Conservation (phyloP, 2,113 vertebrate species). For the Hemibagrus wyckioides region DNA sequence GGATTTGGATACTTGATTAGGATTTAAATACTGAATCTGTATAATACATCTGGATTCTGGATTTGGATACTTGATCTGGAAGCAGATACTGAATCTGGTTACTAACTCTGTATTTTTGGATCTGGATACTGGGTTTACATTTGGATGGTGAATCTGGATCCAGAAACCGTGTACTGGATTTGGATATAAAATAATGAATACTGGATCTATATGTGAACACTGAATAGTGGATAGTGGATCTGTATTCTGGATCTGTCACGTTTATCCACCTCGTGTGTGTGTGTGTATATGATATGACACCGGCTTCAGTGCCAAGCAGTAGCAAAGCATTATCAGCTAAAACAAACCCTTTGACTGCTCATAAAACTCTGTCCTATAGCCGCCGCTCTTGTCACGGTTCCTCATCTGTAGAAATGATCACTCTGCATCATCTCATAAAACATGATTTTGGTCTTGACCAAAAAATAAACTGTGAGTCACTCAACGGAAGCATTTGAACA, state of each 20-base stretch:
- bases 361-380: background rate
- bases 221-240: too few species aligned
- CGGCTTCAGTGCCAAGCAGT: conserved; percentile 9
- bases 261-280: background rate
- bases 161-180: background rate
- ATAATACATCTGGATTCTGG: background rate
- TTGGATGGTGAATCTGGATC: background rate
- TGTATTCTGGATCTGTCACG: background rate
- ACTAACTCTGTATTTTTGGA: too few species aligned
- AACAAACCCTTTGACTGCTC: conserved; percentile 4
- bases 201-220: background rate
- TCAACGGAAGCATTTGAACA: background rate
- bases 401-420: background rate
- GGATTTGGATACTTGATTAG: background rate
- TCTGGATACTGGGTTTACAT: background rate
- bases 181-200: background rate
- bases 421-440: background rate
- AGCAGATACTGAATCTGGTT: background rate
- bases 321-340: conserved; percentile 9
- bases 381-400: background rate
- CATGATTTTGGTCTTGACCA: background rate
- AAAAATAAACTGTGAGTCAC: background rate
- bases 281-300: background rate
- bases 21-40: background rate
- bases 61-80: background rate